Evolutionary conservation across 1,140 invertebrate species (phyloP), one percentile per base, ranked within the genome.

Genomic region (Drosophila setifemur): DNA sequence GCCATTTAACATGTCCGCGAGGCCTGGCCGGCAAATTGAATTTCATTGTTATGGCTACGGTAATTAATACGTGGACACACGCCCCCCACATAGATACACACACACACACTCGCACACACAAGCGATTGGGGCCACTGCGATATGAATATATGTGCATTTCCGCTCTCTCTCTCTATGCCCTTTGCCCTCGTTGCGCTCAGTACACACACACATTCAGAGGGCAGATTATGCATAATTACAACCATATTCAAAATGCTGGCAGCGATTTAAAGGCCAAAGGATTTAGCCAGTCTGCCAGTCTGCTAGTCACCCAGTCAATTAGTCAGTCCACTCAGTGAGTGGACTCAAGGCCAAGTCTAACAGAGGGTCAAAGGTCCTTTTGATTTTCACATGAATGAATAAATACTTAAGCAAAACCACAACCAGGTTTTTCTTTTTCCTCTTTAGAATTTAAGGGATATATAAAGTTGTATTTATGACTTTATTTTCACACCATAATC

Each of bases 11-110:
- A 60, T 67, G 44, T 12, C 66, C 49, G 71, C 45, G 37, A 43
- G 67, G 40, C 40, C 43, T 57, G 14, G 44, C 25, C 54, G 12
- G 40, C 53, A 72, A 81, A 68, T 76, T 72, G 54, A 82, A 76
- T 58, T 66, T 54, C 55, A 81, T 82, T 81, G 72, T 82, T 72
- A 43, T 60, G 50, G 50, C 72, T 53, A 42, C 31, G 52, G 72
- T 75, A 69, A 75, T 75, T 72, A 72, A 58, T 71, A 71, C 54
- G 8, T n/a, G n/a, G n/a, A n/a, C 45, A 40, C 39, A 45, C 14
- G 18, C 4, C 19, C 6, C 11, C 14, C 31, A 54, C 44, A 29
- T 12, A 28, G 1, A 25, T 14, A 18, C 40, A 14, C 19, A 26
- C 18, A 57, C 0, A 23, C 28, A 23, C 37, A 26, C 9, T n/a